Evolutionary conservation across 2,113 vertebrate species (phyloP), one percentile per base, ranked within the genome.

Genomic region (Addax nasomaculatus): DNA sequence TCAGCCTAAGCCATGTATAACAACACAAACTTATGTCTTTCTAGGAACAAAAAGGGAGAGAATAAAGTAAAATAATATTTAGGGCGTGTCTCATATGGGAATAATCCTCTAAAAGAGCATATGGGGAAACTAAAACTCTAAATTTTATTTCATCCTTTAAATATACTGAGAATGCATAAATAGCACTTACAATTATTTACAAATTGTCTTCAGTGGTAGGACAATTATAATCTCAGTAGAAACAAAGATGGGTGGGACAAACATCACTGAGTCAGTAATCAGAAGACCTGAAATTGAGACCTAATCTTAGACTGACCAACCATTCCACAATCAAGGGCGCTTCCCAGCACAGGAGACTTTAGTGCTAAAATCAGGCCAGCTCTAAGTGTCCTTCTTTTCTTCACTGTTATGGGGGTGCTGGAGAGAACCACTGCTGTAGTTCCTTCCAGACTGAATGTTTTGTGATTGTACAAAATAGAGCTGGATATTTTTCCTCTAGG

Each of bases 41-140:
- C 87, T 67, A 98, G 88, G 94, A 97, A 95, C 95, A 81, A 95
- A 96, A 97, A 94, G 51, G 23, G 36, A 90, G 53, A 91, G 25
- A 64, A 89, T 62, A 39, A 90, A 94, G 17, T 43, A 10, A 90
- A 96, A 94, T 81, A 81, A 93, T 95, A 96, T 89, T 94, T 97
- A 90, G 80, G 60, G n/a, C 16, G 67, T 90, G 55, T 92, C 49
- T 96, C 57, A 78, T 49, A 70, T 17, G 1, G 53, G 30, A 97
- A 86, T 64, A 79, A 93, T 62, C 25, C 57, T 73, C 27, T 85
- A 67, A 86, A 85, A 29, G 60, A 93, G 39, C 83, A n/a, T 55
- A 73, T 36, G 57, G 23, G 21, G 16, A 93, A 90, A 89, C 19
- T 45, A 73, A 95, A 97, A 33, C 60, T 36, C 47, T 73, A 36